phyloP scores from a whole-genome alignment of 2,113 vertebrate species.

The Chelonoidis abingdonii region DNA sequence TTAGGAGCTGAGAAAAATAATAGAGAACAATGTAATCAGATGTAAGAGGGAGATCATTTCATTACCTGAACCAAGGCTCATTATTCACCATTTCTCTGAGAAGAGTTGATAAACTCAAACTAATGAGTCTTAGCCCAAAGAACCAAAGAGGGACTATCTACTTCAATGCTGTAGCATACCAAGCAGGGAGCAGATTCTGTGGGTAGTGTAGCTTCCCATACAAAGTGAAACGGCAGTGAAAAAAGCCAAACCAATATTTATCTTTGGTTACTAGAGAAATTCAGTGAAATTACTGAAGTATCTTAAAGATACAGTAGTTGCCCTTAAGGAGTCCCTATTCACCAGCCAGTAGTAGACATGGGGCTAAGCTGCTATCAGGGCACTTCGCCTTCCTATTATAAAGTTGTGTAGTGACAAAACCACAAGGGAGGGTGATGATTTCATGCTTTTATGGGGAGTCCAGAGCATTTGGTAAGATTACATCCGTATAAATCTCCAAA shows the following conservation, averaged over 20 bases:
- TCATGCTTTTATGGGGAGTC: neutral
- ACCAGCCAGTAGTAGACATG: neutral
- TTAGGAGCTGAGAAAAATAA: constrained; percentile 19
- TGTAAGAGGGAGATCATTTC: constrained; percentile 44
- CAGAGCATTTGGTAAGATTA: neutral
- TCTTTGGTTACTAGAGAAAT: neutral
- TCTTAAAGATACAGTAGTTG: neutral
- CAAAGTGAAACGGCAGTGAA: neutral
- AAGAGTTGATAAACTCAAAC: constrained; percentile 47
- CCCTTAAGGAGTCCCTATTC: neutral
- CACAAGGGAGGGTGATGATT: neutral
- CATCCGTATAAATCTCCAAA: neutral
- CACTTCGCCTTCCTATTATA: neutral
- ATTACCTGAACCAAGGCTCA: constrained; percentile 44
- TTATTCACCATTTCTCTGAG: constrained; percentile 53
- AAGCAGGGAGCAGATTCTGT: neutral
- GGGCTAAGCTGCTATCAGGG: neutral
- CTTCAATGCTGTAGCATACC: neutral
- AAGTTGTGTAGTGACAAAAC: neutral
- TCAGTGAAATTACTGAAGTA: neutral
- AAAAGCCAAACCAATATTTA: neutral
- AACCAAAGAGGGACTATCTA: accelerated
- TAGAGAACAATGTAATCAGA: constrained; percentile 39
- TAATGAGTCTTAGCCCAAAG: constrained; percentile 1
- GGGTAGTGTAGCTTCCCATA: neutral